Percentiles rank a stretch among this genome's conserved stretches.
phyloP scores from a whole-genome alignment of 2,797 vertebrate species.

The Arctocebus calabarensis region DNA sequence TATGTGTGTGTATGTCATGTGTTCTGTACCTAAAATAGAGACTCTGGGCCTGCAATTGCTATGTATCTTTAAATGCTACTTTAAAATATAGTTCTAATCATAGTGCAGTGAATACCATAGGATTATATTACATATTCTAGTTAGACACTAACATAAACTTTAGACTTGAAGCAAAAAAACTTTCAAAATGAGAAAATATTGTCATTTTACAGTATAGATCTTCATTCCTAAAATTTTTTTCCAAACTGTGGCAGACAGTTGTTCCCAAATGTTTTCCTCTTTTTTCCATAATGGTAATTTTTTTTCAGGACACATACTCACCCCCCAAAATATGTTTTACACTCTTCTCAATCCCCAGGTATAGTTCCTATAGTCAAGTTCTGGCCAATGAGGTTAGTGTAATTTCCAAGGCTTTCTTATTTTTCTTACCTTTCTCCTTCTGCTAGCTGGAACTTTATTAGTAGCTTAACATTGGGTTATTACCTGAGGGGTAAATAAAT shows the following conservation, averaged over 20 bases:
- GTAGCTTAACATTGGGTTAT: not conserved
- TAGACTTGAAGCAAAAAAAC: not conserved
- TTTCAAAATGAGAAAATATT: constrained; percentile 35
- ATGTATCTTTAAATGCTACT: not conserved
- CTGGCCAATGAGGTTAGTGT: not conserved
- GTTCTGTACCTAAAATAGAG: not conserved
- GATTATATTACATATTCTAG: constrained; percentile 4
- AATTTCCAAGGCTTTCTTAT: constrained; percentile 49
- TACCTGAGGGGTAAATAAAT: not conserved
- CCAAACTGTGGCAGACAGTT: not conserved
- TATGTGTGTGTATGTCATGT: not conserved
- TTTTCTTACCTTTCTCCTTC: constrained; percentile 2
- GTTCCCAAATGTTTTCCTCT: not conserved
- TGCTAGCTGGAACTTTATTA: not conserved
- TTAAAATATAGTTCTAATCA: constrained; percentile 23
- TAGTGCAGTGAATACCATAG: not conserved
- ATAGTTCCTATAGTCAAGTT: not conserved
- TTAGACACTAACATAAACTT: constrained; percentile 35
- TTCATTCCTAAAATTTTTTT: not conserved
- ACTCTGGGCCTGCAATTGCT: not conserved
- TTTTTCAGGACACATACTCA: not conserved
- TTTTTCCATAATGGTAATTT: not conserved
- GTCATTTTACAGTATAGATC: not conserved
- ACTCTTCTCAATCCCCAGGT: not conserved
- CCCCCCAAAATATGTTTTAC: not conserved